phyloP scores from a whole-genome alignment of 2,888 invertebrate species.

The Boloria selene region DNA sequence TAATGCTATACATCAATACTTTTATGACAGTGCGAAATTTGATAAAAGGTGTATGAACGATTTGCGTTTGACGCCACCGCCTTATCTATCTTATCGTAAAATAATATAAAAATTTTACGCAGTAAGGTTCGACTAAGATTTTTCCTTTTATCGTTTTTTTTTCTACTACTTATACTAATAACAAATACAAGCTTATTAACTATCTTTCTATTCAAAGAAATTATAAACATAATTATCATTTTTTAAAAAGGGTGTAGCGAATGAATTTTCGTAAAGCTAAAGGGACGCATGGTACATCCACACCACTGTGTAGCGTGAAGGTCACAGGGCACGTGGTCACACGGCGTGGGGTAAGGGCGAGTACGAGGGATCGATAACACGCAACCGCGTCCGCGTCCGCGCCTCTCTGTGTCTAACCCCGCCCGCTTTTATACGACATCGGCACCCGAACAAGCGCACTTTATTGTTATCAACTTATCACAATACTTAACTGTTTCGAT shows the following conservation, averaged over 20 bases:
- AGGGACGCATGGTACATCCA: conserved; percentile 24
- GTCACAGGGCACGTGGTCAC: conserved; percentile 47
- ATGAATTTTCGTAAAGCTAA: background rate
- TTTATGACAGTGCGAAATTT: conserved; percentile 32
- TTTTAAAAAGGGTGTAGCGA: too few species aligned
- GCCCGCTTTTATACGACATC: conserved; percentile 25
- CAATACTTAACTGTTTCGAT: conserved; percentile 33
- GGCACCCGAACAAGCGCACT: conserved; percentile 31
- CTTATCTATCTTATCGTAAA: conserved; percentile 1
- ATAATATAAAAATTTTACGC: conserved; percentile 45
- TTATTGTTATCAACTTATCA: conserved; percentile 37
- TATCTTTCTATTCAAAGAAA: too few species aligned
- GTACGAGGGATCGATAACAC: conserved; percentile 42
- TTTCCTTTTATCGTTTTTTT: too few species aligned
- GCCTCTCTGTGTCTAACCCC: conserved; percentile 37
- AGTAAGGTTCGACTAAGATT: background rate
- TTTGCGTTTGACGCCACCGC: conserved; percentile 4
- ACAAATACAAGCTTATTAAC: background rate
- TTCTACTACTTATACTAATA: background rate
- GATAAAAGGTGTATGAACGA: conserved; percentile 4
- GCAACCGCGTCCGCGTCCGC: conserved; percentile 57
- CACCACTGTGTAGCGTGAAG: conserved; percentile 49
- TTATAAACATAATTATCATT: too few species aligned
- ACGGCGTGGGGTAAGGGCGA: conserved; percentile 42
- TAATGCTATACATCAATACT: conserved; percentile 29